Evolutionary conservation across 2,888 invertebrate genomes (phyloP).

Genomic region (Drosophila aldrichi): DNA sequence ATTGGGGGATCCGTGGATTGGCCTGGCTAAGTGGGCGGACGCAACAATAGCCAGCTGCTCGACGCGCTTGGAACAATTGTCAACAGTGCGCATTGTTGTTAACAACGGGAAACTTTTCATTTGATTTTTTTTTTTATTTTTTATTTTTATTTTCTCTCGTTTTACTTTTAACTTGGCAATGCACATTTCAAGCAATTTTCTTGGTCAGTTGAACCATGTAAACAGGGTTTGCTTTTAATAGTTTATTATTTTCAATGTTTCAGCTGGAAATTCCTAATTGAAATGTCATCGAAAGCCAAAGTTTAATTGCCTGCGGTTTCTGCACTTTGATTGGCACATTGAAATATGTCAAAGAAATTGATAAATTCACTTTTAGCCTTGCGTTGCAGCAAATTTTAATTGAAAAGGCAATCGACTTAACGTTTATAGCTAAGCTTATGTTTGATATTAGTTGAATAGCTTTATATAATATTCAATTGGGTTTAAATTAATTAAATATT

Average conservation of each 20-base stretch:
- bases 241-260: not conserved
- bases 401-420: not conserved
- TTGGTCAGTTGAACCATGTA: conserved; percentile 49
- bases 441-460: too few relatives aligned
- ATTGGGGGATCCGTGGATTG: not conserved
- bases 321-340: not conserved
- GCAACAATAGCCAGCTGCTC: conserved; percentile 45
- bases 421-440: too few relatives aligned
- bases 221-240: conserved; percentile 35
- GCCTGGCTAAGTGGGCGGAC: not conserved
- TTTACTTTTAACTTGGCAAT: conserved; percentile 27
- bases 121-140: conserved; percentile 18
- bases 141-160: not conserved
- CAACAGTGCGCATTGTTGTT: conserved; percentile 74
- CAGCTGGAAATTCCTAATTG: not conserved
- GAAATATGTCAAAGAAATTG: not conserved
- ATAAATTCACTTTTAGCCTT: not conserved
- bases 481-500: too few relatives aligned
- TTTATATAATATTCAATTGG: too few relatives aligned
- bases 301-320: conserved; percentile 2
- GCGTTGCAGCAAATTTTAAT: not conserved
- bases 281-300: conserved; percentile 2
- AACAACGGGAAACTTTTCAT: conserved; percentile 65
- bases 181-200: conserved; percentile 63
- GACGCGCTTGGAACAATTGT: conserved; percentile 65